Evolutionary conservation across 2,113 vertebrate species (phyloP).

Genomic region (Thamnaconus septentrionalis): DNA sequence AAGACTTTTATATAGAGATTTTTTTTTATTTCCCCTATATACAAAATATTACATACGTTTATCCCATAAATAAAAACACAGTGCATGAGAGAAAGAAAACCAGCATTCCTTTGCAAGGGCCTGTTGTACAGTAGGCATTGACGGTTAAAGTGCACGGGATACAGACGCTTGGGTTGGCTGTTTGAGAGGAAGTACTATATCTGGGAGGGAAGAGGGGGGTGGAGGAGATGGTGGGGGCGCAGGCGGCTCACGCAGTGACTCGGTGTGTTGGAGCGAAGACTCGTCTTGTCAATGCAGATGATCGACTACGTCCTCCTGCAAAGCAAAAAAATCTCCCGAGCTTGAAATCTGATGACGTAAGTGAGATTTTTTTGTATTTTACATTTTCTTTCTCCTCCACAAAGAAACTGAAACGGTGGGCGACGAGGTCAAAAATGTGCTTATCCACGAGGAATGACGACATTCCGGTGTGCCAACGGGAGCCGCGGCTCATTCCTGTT

Average conservation of each 20-base stretch:
- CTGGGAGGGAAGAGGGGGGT: constrained; percentile 4
- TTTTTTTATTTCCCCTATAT: constrained; percentile 64
- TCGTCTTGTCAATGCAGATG: constrained; percentile 45
- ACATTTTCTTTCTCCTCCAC: too few species aligned
- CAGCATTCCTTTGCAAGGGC: constrained; percentile 22
- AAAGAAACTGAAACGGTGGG: not conserved
- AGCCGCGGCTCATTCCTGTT: constrained; percentile 47
- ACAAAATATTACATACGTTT: constrained; percentile 62
- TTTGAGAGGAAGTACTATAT: constrained; percentile 33
- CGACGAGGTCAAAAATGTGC: constrained; percentile 45
- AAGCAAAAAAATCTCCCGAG: constrained; percentile 3
- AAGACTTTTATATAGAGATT: constrained; percentile 28
- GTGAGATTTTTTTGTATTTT: too few species aligned
- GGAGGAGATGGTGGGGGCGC: constrained; percentile 23
- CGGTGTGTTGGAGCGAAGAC: constrained; percentile 38
- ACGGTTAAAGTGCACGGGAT: constrained; percentile 69
- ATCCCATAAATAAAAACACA: constrained; percentile 41
- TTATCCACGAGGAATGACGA: constrained; percentile 54
- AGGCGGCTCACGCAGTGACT: constrained; percentile 52
- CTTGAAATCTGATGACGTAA: too few species aligned
- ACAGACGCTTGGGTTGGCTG: constrained; percentile 56
- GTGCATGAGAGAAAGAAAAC: constrained; percentile 43
- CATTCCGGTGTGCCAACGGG: constrained; percentile 49
- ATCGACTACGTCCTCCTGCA: constrained; percentile 12
- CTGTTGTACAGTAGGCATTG: constrained; percentile 53